Base-by-base conservation (phyloP, 2,888 invertebrate genomes). In the Mystacides longicornis region DNA sequence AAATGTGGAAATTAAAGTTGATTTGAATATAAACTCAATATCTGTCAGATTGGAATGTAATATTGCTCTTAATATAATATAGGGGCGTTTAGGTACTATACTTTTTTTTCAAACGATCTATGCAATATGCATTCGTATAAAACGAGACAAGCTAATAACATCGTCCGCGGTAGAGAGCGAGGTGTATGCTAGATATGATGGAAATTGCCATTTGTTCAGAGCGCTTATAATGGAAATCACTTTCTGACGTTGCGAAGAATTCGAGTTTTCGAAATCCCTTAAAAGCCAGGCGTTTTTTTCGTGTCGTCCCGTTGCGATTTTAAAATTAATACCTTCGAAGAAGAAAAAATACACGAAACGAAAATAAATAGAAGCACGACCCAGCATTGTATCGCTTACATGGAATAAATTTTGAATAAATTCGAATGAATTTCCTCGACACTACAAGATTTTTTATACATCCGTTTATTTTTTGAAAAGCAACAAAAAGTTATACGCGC, bases 201-300 rank as follows among this genome's bases (percentile, higher is more conserved):
- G 48, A 48, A 48, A 48, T 48, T 48, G 48, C 48, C 18, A 48
- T 48, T 48, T 48, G 48, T 23, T 20, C 23, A 11, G 21, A 23
- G 48, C 48, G 48, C 37, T 23, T 23, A 48, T 48, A 48, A 48
- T 48, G 48, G 48, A 48, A 48, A 48, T 48, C 48, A 48, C 48
- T 23, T 48, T 48, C 18, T 48, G 48, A 48, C 48, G 48, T 23
- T 2, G 48, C 14, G 11, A 18, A 21, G 23, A 23, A 48, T 48
- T 48, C n/a, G 23, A 5, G 48, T 23, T 20, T 48, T 46, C 5
- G 4, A 46, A 46, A 20, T 46, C 37, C 37, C 37, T 37, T 7
- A 37, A 37, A 37, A 37, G 14, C 37, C 16, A 4, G 37, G 7
- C 16, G 7, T 37, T 7, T 7, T 7, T 37, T n/a, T 37, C 37